Base-by-base conservation (phyloP, 2,888 invertebrate genomes). In the Amaurobius ferox region DNA sequence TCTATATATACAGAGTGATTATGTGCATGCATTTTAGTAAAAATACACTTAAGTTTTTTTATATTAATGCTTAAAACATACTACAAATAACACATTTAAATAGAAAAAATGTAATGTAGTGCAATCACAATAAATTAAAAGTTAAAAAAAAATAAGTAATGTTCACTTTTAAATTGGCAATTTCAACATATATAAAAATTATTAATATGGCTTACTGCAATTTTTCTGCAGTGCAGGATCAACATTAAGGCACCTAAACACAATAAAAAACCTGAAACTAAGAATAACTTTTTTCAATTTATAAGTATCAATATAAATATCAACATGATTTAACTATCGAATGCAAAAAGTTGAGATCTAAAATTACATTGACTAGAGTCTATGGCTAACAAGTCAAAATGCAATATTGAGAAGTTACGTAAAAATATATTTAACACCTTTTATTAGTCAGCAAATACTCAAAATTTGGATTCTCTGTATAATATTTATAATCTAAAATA, bases 401-500 rank as follows among this genome's bases (percentile, higher is more conserved):
- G 55, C 55, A 23, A 35, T 23, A 23, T 55, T 23, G 7, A 1
- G 11, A 1, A 55, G 11, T 23, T 3, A 55, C 5, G 23, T 16
- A 55, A 55, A 55, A 55, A 55, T 23, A 55, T 23, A 55, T 55
- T 55, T 19, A 55, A 55, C 16, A 5, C 5, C 5, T 23, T 44
- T 44, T 16, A 44, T 44, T 16, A 55, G 23, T 55, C 23, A 23
- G 5, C 23, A 23, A 44, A 16, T 44, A 44, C 16, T 16, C 1
- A 23, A 55, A 55, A 23, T 16, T 55, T 55, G 23, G 16, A 55
- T 55, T 23, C 23, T 44, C n/a, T 44, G 6, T 7, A 35, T 11
- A 16, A 44, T 44, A 6, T 55, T 55, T 55, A 55, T 55, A n/a
- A 5, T 55, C 55, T 23, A 55, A 55, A 55, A 55, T 55, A 55